These are phyloP conservation scores for Oxygymnocypris stewartii DNA, from an alignment of 2,113 vertebrate species.

Conservation along the genomic window DNA sequence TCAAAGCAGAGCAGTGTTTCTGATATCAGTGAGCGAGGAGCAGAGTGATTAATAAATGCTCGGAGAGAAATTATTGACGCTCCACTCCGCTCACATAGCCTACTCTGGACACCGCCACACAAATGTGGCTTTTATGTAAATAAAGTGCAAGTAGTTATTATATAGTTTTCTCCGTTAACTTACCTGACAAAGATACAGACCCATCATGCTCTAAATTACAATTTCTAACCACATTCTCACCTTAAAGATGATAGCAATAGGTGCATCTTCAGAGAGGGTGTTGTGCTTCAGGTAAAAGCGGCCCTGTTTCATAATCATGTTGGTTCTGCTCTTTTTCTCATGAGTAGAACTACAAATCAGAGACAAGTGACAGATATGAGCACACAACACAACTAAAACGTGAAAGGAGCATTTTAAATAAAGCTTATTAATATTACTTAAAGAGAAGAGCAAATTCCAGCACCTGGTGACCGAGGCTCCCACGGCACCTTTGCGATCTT, in stretches of 20 bases:
- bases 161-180: not conserved
- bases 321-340: slow-evolving; percentile 98
- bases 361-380: not conserved
- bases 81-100: too few relatives aligned
- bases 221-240: slow-evolving; percentile 62
- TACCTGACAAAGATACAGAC: not conserved
- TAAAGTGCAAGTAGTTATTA: not conserved
- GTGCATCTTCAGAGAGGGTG: slow-evolving; percentile 95
- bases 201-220: not conserved
- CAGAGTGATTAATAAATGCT: too few relatives aligned
- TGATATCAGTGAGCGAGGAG: too few relatives aligned
- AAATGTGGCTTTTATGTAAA: too few relatives aligned
- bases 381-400: not conserved
- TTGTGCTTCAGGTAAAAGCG: slow-evolving; percentile 95
- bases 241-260: slow-evolving; percentile 98
- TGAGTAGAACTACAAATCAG: slow-evolving; percentile 86
- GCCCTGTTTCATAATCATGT: slow-evolving; percentile 93
- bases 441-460: not conserved
- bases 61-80: too few relatives aligned
- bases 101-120: too few relatives aligned
- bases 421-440: not conserved
- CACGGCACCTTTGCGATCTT: slow-evolving; percentile 92
- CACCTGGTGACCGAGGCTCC: slow-evolving; percentile 98
- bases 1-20: too few relatives aligned
- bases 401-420: not conserved